Base-by-base conservation (phyloP, 2,113 vertebrate species). In the Vireo altiloquus region DNA sequence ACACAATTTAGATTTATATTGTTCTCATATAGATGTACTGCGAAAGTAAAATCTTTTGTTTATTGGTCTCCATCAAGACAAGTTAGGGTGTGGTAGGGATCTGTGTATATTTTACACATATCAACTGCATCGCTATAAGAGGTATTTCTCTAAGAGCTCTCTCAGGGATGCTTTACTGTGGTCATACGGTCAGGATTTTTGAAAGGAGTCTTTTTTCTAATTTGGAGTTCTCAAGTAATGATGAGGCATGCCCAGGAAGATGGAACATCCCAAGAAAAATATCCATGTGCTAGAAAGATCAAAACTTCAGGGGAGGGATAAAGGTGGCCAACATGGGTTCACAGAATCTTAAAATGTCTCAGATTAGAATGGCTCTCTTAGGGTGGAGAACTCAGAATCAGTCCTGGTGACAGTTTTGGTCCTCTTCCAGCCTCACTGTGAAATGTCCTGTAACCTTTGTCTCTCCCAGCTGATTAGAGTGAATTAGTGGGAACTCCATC, bases 221-320 rank as follows among this genome's bases (percentile, higher is more conserved):
- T 66, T 57, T 74, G 59, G 6, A 24, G 87, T 89, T 82, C 20
- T 77, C 17, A 81, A n/a, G 31, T 35, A 39, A 35, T 83, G 50
- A 37, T 66, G 30, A 53, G 12, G 19, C 22, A 17, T 70, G 35
- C 12, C 42, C 19, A 70, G 64, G 42, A 83, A 56, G 25, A 25
- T 2, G 7, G 11, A 78, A 22, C 35, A 63, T 28, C 30, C 24
- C 49, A 57, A 72, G 42, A 61, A 49, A 85, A 81, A 71, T 37
- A 53, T 0, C 53, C 3, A 13, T 2, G 0, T 70, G 11, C 42
- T 31, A 15, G 42, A 74, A 77, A 27, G 35, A 46, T 28, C 2
- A 66, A 39, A 77, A 46, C 24, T 33, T 74, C 37, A 71, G 30
- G 30, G 30, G 16, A 46, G 7, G 8, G 21, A 35, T 54, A 63